These are phyloP conservation scores for Thalassoma bifasciatum DNA, from an alignment of 2,113 vertebrate species.

Conservation along the genomic window DNA sequence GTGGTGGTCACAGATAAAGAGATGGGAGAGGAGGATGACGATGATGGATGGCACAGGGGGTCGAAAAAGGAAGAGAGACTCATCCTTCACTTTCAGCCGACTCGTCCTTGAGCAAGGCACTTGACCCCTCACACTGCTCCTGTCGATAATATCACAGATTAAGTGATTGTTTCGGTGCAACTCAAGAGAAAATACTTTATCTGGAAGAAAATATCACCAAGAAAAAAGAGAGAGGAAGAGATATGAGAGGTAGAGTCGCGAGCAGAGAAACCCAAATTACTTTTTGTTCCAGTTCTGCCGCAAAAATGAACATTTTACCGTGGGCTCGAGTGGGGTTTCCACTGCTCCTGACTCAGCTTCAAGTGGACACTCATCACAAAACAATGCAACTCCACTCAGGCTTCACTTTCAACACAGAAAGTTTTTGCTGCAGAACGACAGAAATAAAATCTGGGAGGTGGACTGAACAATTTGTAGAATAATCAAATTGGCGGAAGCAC, in stretches of 20 bases:
- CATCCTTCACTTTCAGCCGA: constrained; percentile 50
- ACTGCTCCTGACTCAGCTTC: too few species aligned
- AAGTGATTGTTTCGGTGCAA: constrained; percentile 7
- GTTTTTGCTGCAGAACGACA: background rate
- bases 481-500: too few species aligned
- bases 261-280: too few species aligned
- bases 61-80: constrained; percentile 4
- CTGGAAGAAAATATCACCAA: too few species aligned
- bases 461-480: too few species aligned
- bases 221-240: too few species aligned
- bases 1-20: constrained; percentile 50
- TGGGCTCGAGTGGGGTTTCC: too few species aligned
- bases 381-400: too few species aligned
- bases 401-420: too few species aligned
- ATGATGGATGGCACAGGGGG: constrained; percentile 46
- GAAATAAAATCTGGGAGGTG: background rate
- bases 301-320: too few species aligned
- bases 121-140: constrained; percentile 46
- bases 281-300: background rate
- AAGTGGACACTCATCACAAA: too few species aligned
- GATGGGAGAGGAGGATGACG: constrained; percentile 29
- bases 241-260: too few species aligned
- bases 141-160: constrained; percentile 20
- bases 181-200: background rate
- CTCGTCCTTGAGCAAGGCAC: constrained; percentile 73